A percentile compares a stretch with the other conserved stretches of the same genome.
Evolutionary conservation across 2,797 vertebrate genomes (phyloP).

Genomic region (Pangasius larnaudii): DNA sequence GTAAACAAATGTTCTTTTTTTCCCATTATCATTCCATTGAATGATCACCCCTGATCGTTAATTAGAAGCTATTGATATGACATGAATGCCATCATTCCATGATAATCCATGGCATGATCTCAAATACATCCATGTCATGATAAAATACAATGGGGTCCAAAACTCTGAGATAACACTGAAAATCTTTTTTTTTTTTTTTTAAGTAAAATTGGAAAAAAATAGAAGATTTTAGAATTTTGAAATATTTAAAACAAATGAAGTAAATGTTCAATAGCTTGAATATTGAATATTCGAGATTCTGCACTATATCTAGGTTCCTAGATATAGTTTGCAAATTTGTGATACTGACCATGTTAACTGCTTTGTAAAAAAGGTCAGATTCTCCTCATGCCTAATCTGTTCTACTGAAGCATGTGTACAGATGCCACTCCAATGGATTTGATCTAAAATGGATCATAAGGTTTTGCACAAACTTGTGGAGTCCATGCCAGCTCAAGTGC

Average conservation of each 20-base stretch:
- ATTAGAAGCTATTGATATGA: conserved; percentile 11
- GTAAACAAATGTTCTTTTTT: conserved; percentile 28
- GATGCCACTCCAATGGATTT: background rate
- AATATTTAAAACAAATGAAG: too few relatives aligned
- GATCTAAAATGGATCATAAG: background rate
- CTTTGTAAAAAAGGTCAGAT: too few relatives aligned
- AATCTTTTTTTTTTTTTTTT: too few relatives aligned
- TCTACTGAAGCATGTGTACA: background rate
- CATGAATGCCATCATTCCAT: conserved; percentile 19
- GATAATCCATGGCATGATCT: background rate
- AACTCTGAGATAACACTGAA: too few relatives aligned
- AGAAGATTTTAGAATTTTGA: too few relatives aligned
- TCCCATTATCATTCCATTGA: conserved; percentile 9
- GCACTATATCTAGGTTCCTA: background rate
- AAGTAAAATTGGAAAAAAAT: too few relatives aligned
- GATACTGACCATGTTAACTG: background rate
- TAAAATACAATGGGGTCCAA: background rate
- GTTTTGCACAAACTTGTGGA: background rate
- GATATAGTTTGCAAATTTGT: background rate
- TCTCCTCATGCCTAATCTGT: too few relatives aligned
- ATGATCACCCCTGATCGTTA: conserved; percentile 20
- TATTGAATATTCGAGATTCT: too few relatives aligned
- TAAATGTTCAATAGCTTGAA: too few relatives aligned
- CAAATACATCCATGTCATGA: background rate
- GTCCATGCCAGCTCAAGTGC: too few relatives aligned